Conservation (phyloP, 2,888 invertebrate genomes). For the Mythimna impura region DNA sequence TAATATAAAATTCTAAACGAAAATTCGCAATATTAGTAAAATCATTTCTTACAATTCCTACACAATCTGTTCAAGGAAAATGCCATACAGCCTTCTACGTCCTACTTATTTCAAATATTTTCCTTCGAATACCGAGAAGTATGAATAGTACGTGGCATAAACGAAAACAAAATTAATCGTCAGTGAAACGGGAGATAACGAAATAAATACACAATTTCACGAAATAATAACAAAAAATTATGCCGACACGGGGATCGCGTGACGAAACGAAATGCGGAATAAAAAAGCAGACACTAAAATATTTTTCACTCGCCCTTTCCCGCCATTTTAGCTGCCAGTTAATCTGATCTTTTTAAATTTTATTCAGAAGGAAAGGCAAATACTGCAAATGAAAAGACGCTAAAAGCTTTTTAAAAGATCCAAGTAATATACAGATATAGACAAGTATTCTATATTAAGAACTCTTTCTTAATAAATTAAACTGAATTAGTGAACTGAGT, state of each 20-base stretch:
- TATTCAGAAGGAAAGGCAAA: neutral
- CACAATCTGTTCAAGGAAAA: slow-evolving; percentile 21
- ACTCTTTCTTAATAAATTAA: too few species aligned
- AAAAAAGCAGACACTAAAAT: slow-evolving; percentile 58
- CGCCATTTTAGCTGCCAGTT: slow-evolving; percentile 51
- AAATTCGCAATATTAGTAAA: neutral
- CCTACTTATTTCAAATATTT: slow-evolving; percentile 51
- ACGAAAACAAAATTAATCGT: slow-evolving; percentile 64
- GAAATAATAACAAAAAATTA: slow-evolving; percentile 63
- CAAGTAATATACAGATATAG: too few species aligned
- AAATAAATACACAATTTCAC: slow-evolving; percentile 63
- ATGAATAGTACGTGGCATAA: slow-evolving; percentile 42
- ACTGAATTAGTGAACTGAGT: too few species aligned
- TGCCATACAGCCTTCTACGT: neutral
- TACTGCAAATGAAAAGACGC: neutral
- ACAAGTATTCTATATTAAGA: too few species aligned
- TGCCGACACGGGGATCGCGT: slow-evolving; percentile 66
- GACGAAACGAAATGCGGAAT: slow-evolving; percentile 65
- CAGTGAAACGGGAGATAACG: slow-evolving; percentile 63
- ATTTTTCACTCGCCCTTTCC: slow-evolving; percentile 58
- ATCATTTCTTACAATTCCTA: slow-evolving; percentile 8
- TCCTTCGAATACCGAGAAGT: slow-evolving; percentile 40
- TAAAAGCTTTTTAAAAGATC: neutral
- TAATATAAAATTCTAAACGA: neutral
- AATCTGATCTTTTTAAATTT: neutral